Evolutionary conservation across 2,797 vertebrate species (phyloP).

Genomic region (Rhabdomys pumilio): DNA sequence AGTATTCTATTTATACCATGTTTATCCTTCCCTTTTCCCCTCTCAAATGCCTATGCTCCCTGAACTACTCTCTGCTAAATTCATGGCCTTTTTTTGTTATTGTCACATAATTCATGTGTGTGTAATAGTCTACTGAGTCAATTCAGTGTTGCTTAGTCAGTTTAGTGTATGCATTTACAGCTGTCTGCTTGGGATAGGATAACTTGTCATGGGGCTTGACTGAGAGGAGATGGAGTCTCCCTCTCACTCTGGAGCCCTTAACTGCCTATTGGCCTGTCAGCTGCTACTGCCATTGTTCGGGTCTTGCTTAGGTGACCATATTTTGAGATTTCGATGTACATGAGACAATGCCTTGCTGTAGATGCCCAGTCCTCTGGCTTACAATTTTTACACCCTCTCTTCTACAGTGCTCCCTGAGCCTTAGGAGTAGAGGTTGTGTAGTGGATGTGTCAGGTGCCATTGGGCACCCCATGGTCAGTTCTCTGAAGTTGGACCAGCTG

Average conservation of each 20-base stretch:
- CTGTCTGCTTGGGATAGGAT: not conserved
- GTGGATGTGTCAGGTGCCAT: not conserved
- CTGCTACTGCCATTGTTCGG: not conserved
- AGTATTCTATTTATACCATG: not conserved
- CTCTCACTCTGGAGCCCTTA: not conserved
- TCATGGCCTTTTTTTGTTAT: not conserved
- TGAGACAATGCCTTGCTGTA: not conserved
- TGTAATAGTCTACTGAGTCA: not conserved
- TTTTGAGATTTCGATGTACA: not conserved
- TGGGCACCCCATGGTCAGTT: not conserved
- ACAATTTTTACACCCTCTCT: not conserved
- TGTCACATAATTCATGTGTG: not conserved
- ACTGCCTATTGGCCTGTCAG: too few relatives aligned
- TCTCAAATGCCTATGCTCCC: not conserved
- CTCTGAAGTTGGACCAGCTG: not conserved
- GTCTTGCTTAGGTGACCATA: not conserved
- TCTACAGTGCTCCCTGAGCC: not conserved
- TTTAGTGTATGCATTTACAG: too few relatives aligned
- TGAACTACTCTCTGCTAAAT: too few relatives aligned
- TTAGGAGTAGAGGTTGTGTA: too few relatives aligned
- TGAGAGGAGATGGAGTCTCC: not conserved
- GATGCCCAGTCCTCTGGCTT: not conserved
- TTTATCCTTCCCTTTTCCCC: not conserved
- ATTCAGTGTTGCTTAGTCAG: not conserved
- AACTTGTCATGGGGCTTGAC: not conserved